Conservation (phyloP, 1,140 invertebrate species). For the Aphaenogaster ashmeadi region DNA sequence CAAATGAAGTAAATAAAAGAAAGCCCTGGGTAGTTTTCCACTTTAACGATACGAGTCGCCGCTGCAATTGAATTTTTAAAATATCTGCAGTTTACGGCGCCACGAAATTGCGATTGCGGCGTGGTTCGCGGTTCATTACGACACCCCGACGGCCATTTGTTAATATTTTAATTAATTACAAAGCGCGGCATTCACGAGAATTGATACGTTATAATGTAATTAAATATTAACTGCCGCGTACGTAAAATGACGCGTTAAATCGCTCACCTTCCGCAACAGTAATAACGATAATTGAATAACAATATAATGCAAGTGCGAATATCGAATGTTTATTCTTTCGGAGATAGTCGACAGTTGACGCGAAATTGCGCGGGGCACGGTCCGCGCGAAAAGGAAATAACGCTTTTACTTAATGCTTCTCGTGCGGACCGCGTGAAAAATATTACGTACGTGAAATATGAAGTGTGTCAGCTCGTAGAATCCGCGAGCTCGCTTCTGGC, state of each 20-base stretch:
- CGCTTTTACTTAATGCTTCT: slow-evolving; percentile 58
- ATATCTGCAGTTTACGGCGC: slow-evolving; percentile 55
- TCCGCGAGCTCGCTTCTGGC: slow-evolving; percentile 47
- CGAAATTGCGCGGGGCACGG: slow-evolving; percentile 28
- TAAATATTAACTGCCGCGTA: slow-evolving; percentile 53
- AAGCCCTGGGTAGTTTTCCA: slow-evolving; percentile 46
- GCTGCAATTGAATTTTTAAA: slow-evolving; percentile 65
- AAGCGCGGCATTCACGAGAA: slow-evolving; percentile 32
- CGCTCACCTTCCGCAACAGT: slow-evolving; percentile 50
- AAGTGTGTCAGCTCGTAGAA: slow-evolving; percentile 64
- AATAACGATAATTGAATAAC: slow-evolving; percentile 58
- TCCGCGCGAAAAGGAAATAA: slow-evolving; percentile 43
- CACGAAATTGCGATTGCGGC: slow-evolving; percentile 47
- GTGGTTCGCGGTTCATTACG: slow-evolving; percentile 40
- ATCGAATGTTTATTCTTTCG: slow-evolving; percentile 44
- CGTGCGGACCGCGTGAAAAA: slow-evolving; percentile 40
- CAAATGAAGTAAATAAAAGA: slow-evolving; percentile 65
- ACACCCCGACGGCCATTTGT: slow-evolving; percentile 36
- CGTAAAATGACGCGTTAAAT: slow-evolving; percentile 62
- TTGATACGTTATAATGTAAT: slow-evolving; percentile 57
- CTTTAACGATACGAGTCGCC: slow-evolving; percentile 63
- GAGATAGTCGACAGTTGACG: neutral
- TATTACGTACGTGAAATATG: slow-evolving; percentile 63
- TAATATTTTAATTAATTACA: slow-evolving; percentile 62
- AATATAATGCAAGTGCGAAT: slow-evolving; percentile 15